Conservation (phyloP, 2,797 vertebrate species). For the Sebastes oblongus region DNA sequence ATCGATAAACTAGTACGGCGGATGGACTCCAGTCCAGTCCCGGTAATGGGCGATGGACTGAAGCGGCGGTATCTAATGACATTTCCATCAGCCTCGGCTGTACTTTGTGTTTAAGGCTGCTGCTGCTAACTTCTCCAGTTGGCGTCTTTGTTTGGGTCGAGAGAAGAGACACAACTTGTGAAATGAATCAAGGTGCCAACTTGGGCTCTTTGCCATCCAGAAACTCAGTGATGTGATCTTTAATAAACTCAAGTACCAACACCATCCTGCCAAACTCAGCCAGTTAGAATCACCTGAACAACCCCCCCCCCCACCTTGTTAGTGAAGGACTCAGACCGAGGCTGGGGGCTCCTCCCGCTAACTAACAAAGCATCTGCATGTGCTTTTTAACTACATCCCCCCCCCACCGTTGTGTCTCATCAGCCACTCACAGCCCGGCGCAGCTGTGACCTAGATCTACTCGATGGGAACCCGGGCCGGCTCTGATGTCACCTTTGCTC, state of each 20-base stretch:
- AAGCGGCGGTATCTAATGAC: too few relatives aligned
- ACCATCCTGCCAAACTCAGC: background rate
- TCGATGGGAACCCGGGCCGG: constrained; percentile 36
- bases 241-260: background rate
- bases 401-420: constrained; percentile 6
- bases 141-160: background rate
- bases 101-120: too few relatives aligned
- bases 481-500: constrained; percentile 62
- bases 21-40: too few relatives aligned
- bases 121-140: background rate
- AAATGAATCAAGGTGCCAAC: background rate
- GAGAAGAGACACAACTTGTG: background rate
- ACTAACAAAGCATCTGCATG: constrained; percentile 21
- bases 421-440: background rate
- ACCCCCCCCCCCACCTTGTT: background rate
- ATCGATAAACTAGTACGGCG: too few relatives aligned
- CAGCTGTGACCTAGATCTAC: constrained; percentile 64
- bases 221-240: background rate
- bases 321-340: background rate
- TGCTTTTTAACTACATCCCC: constrained; percentile 16
- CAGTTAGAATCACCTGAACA: background rate
- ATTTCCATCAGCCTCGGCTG: too few relatives aligned
- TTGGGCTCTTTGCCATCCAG: background rate
- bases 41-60: too few relatives aligned
- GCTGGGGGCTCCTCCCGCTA: background rate